Evolutionary conservation across 2,113 vertebrate species (phyloP).

Genomic region (Mesoclemmys tuberculata): DNA sequence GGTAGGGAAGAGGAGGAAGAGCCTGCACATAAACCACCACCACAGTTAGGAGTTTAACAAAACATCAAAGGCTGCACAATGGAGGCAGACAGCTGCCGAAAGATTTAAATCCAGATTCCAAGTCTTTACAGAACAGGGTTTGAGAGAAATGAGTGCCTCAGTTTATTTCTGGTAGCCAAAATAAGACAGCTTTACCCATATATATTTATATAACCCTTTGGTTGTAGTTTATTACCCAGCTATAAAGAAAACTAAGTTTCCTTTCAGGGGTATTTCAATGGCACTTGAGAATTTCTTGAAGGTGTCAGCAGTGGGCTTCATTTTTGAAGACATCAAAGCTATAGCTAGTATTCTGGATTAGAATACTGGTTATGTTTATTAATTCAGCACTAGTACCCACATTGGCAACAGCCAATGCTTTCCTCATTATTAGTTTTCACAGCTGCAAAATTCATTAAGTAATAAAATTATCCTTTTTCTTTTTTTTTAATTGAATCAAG

Average conservation of each 20-base stretch:
- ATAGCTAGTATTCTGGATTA: not conserved
- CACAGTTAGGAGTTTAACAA: not conserved
- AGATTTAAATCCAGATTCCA: not conserved
- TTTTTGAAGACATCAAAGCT: not conserved
- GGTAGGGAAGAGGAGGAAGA: not conserved
- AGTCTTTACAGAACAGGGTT: not conserved
- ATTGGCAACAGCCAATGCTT: not conserved
- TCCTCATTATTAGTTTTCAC: not conserved
- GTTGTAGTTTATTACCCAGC: not conserved
- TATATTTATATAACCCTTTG: slow-evolving; percentile 8
- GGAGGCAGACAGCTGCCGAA: not conserved
- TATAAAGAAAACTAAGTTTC: not conserved
- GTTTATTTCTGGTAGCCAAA: not conserved
- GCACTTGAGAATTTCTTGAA: not conserved
- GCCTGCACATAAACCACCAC: not conserved
- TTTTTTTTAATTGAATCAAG: not conserved
- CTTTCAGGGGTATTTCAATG: slow-evolving; percentile 11
- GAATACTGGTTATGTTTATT: not conserved
- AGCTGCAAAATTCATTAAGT: not conserved
- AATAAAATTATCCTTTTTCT: not conserved
- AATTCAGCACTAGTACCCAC: not conserved
- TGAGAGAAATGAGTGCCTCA: not conserved
- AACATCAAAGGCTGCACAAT: not conserved
- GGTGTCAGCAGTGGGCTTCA: not conserved
- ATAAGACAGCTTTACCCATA: not conserved